These are phyloP conservation scores for Petromus typicus DNA, from an alignment of 2,113 vertebrate genomes.

Conservation along the genomic window DNA sequence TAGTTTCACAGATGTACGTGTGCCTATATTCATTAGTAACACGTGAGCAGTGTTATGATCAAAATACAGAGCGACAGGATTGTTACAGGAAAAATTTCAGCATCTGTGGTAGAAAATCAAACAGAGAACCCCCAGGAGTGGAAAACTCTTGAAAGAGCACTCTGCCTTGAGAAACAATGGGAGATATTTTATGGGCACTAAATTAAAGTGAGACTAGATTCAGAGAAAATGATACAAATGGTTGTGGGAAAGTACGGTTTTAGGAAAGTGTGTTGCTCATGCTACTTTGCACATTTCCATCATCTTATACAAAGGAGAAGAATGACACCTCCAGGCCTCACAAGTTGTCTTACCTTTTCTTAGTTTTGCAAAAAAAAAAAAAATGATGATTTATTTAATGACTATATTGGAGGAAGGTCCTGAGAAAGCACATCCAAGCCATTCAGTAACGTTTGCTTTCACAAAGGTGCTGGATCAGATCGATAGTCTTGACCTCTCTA, in stretches of 20 bases:
- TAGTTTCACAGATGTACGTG: neutral
- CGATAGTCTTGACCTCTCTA: too few species aligned
- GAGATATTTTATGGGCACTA: neutral
- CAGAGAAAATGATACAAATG: neutral
- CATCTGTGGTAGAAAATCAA: neutral
- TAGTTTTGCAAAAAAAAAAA: neutral
- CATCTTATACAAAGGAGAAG: neutral
- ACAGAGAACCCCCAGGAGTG: neutral
- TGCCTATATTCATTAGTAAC: neutral
- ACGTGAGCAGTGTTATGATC: neutral
- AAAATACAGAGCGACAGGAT: accelerated
- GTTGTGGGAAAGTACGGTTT: neutral
- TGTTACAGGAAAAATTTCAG: neutral
- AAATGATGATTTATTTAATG: too few species aligned
- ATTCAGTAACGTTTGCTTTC: too few species aligned
- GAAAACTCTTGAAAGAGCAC: neutral
- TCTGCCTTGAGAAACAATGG: neutral
- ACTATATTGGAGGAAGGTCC: too few species aligned
- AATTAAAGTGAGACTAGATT: neutral
- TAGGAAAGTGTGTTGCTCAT: neutral
- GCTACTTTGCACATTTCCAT: neutral
- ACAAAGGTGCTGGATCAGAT: too few species aligned
- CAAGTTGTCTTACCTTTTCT: too few species aligned
- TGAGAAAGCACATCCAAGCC: too few species aligned
- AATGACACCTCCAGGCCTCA: neutral